Evolutionary conservation across 1,140 invertebrate genomes (phyloP).

Genomic region (Sesamia nonagrioides): DNA sequence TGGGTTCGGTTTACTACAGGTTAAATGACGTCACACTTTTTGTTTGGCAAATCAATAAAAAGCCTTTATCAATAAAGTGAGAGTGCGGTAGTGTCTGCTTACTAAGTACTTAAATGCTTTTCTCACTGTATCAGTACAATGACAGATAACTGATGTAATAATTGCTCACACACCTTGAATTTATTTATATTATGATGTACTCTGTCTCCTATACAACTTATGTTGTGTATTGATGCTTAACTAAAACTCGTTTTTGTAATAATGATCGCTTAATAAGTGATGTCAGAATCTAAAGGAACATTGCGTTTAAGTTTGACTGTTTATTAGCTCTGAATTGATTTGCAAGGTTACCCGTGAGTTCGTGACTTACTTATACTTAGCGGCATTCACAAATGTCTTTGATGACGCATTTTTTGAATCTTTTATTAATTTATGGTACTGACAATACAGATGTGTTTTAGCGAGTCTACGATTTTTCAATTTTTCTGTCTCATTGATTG

Average conservation of each 20-base stretch:
- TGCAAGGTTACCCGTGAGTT: not conserved
- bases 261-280: slow-evolving; percentile 25
- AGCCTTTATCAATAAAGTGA: not conserved
- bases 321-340: not conserved
- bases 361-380: not conserved
- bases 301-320: not conserved
- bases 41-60: not conserved
- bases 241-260: slow-evolving; percentile 12
- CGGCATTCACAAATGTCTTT: not conserved
- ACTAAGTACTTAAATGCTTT: not conserved
- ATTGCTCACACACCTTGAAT: slow-evolving; percentile 19
- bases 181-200: slow-evolving; percentile 31
- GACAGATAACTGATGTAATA: slow-evolving; percentile 32
- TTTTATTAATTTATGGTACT: too few relatives aligned
- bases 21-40: not conserved
- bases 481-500: too few relatives aligned
- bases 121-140: not conserved
- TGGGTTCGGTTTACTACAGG: not conserved
- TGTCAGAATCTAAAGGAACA: slow-evolving; percentile 2
- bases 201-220: not conserved
- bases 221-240: slow-evolving; percentile 14
- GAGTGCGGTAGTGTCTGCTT: not conserved
- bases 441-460: too few relatives aligned
- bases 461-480: too few relatives aligned
- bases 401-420: too few relatives aligned